Percentiles rank a stretch among this genome's conserved stretches.
Evolutionary conservation across 2,113 vertebrate genomes (phyloP).

Genomic region (Blennius ocellaris): DNA sequence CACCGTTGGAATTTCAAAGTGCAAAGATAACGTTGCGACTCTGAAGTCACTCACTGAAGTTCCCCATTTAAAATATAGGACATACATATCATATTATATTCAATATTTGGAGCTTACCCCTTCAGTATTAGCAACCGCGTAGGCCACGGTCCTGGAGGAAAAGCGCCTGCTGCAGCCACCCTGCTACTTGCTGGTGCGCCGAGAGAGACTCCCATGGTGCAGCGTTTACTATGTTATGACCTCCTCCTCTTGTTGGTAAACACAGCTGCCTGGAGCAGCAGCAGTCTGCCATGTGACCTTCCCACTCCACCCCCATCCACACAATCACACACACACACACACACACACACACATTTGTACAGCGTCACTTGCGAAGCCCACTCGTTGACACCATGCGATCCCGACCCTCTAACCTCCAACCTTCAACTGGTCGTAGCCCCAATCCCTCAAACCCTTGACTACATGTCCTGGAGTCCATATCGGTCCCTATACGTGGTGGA

Average conservation of each 20-base stretch:
- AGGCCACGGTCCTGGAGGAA: conserved; percentile 16
- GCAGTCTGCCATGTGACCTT: conserved; percentile 65
- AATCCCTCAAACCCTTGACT: no score
- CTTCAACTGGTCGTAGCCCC: no score
- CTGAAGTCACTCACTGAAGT: no score
- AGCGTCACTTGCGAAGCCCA: no score
- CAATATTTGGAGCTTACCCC: background rate
- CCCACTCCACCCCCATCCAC: conserved; percentile 4
- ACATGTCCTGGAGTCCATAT: no score
- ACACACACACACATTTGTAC: conserved; percentile 3
- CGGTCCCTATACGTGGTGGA: no score
- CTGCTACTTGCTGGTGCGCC: conserved; percentile 37
- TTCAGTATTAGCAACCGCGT: conserved; percentile 22
- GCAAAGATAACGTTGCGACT: no score
- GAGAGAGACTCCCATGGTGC: conserved; percentile 48
- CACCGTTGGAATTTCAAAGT: no score
- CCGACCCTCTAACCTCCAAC: no score
- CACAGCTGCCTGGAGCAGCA: conserved; percentile 65
- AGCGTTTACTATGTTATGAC: conserved; percentile 50
- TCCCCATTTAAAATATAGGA: no score
- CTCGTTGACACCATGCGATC: no score
- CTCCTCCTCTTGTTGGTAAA: conserved; percentile 70
- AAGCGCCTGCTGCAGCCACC: conserved; percentile 15
- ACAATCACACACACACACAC: conserved; percentile 17
- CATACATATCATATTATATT: no score